Evolutionary conservation across 1,140 invertebrate species (phyloP).

Genomic region (Arctopsyche grandis): DNA sequence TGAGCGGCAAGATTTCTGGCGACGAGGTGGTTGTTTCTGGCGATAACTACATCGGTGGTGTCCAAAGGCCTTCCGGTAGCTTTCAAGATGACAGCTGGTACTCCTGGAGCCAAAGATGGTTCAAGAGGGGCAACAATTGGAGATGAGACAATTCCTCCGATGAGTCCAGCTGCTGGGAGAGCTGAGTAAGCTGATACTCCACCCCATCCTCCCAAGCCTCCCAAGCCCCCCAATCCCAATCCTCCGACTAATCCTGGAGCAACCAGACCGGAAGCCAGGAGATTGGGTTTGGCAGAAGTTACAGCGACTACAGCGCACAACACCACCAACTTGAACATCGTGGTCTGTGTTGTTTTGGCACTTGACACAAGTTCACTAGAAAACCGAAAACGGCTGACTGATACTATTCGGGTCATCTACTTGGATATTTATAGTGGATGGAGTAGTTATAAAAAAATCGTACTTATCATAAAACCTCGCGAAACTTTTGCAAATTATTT

Average conservation of each 20-base stretch:
- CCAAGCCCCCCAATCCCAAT: background rate
- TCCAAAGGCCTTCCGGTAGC: constrained; percentile 59
- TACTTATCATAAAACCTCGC: background rate
- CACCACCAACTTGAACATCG: constrained; percentile 67
- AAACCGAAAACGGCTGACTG: constrained; percentile 58
- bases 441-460: background rate
- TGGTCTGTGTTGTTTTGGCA: constrained; percentile 61
- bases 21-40: constrained; percentile 62
- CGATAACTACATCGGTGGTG: constrained; percentile 64
- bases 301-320: constrained; percentile 61
- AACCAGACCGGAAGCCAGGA: constrained; percentile 57
- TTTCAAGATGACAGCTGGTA: constrained; percentile 59
- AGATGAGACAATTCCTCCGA: constrained; percentile 43
- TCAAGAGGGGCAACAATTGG: constrained; percentile 54
- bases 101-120: constrained; percentile 55
- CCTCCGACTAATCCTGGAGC: constrained; percentile 36
- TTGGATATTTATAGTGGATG: background rate
- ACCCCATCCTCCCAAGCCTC: constrained; percentile 31
- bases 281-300: constrained; percentile 62
- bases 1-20: constrained; percentile 56
- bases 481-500: background rate
- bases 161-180: constrained; percentile 19
- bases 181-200: constrained; percentile 56
- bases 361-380: constrained; percentile 57
- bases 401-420: constrained; percentile 43